Conservation (phyloP, 2,113 vertebrate genomes). For the Grantiella picta region DNA sequence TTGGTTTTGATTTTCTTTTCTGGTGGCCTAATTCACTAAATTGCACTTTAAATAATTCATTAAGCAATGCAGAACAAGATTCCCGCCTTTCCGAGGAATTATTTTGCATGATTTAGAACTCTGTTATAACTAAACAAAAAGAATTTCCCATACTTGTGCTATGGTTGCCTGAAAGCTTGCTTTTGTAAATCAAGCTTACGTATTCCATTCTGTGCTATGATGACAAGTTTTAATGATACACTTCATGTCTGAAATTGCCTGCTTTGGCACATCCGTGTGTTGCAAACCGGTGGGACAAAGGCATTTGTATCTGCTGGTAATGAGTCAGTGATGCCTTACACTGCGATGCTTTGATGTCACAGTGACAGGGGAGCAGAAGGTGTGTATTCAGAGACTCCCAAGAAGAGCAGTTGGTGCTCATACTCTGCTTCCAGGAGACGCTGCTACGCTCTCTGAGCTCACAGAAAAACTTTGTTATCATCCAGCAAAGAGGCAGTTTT, state of each 20-base stretch:
- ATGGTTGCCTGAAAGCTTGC: background rate
- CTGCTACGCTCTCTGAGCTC: background rate
- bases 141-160: background rate
- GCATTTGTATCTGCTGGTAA: background rate
- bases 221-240: background rate
- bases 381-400: background rate
- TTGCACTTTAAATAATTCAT: slow-evolving; percentile 19
- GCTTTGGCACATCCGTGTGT: background rate
- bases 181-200: background rate
- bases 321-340: background rate
- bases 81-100: background rate
- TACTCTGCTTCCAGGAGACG: background rate
- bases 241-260: background rate
- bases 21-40: background rate
- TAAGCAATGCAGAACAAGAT: background rate
- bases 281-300: background rate
- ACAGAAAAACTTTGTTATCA: background rate
- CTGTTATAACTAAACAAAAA: background rate
- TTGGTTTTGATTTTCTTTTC: background rate
- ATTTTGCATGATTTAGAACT: background rate
- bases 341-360: background rate
- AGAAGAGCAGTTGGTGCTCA: background rate
- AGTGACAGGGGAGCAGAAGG: background rate
- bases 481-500: background rate
- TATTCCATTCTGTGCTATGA: background rate